Conservation (phyloP, 2,797 vertebrate species). For the Fringilla coelebs region DNA sequence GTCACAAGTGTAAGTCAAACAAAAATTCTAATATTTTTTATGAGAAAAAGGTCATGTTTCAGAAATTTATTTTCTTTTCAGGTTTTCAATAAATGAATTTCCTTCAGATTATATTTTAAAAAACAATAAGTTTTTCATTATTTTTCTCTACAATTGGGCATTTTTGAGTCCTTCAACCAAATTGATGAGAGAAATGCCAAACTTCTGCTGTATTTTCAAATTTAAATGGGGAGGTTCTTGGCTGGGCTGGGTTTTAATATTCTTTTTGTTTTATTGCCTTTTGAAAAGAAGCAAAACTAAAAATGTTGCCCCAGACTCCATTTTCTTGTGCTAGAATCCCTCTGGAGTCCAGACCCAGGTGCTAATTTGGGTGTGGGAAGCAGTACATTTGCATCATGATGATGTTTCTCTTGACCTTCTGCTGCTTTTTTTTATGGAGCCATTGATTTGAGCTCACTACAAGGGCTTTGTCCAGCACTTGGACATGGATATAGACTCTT, state of each 20-base stretch:
- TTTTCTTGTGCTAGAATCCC: neutral
- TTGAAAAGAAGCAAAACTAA: neutral
- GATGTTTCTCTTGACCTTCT: neutral
- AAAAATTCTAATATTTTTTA: neutral
- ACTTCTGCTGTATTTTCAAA: neutral
- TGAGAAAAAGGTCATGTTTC: neutral
- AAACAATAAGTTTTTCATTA: neutral
- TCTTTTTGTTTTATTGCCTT: neutral
- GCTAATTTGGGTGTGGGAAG: neutral
- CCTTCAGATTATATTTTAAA: neutral
- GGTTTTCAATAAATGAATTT: neutral
- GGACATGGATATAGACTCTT: neutral
- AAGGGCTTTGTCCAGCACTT: neutral
- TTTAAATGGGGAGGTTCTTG: neutral
- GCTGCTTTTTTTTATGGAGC: neutral
- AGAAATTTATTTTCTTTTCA: neutral
- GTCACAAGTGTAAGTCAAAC: neutral
- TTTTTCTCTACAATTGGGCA: neutral
- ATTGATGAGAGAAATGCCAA: neutral
- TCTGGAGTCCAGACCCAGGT: neutral
- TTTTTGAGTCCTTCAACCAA: neutral
- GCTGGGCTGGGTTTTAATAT: neutral
- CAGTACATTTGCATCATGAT: neutral
- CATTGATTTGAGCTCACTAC: neutral
- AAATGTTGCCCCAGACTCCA: neutral